These are phyloP conservation scores for Gymnopithys bicolor DNA, from an alignment of 2,797 vertebrate species.

Conservation along the genomic window DNA sequence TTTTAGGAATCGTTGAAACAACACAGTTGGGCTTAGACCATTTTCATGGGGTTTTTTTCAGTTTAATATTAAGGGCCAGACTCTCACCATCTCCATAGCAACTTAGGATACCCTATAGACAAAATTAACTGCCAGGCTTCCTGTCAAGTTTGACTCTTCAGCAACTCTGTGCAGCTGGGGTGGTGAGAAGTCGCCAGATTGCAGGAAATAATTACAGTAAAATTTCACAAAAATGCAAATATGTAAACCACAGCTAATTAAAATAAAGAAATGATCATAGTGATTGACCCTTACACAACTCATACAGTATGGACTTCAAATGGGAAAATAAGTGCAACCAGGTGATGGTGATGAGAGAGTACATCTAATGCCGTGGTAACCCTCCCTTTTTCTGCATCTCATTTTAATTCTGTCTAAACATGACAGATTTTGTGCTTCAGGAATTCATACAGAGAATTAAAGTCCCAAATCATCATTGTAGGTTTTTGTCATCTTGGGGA, in stretches of 20 bases:
- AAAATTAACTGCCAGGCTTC: constrained; percentile 22
- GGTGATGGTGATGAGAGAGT: neutral
- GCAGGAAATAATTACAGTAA: constrained; percentile 32
- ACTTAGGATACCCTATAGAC: neutral
- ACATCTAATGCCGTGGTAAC: neutral
- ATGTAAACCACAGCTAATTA: neutral
- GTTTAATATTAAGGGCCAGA: neutral
- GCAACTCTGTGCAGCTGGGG: neutral
- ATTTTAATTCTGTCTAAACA: neutral
- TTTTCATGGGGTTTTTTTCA: neutral
- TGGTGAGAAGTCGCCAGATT: constrained; percentile 22
- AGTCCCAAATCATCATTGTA: neutral
- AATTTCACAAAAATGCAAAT: constrained; percentile 10
- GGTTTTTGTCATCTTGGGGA: rapidly evolving
- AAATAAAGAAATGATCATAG: neutral
- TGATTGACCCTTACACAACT: neutral
- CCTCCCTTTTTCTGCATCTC: neutral
- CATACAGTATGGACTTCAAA: neutral
- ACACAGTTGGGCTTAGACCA: neutral
- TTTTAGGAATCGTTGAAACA: neutral
- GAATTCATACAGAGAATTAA: neutral
- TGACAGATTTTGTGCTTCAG: neutral
- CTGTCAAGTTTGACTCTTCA: constrained; percentile 2
- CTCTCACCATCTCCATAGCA: neutral
- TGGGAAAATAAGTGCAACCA: constrained; percentile 11